Evolutionary conservation across 1,140 invertebrate genomes (phyloP), one percentile per base, ranked within the genome.

Genomic region (Hycleus cichorii): DNA sequence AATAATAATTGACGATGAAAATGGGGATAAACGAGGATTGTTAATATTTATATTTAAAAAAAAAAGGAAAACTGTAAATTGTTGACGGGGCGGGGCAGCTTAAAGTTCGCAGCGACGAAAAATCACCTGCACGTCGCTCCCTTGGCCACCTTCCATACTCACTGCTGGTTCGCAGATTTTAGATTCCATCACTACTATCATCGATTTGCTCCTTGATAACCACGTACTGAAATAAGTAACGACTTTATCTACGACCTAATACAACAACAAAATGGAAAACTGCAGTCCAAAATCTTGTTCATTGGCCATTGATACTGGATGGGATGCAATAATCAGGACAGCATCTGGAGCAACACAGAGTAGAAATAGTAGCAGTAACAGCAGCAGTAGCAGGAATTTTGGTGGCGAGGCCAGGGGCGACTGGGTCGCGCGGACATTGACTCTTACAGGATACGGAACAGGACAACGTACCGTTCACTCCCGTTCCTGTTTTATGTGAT

Each of bases 401-500:
- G 32, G 44, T 7, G 42, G 59, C 39, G 38, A 46, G 11, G 39
- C 8, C 32, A 39, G 49, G 45, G 18, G 27, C 42, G 52, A 45
- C 26, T 44, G 53, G 49, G 54, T 54, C 45, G 47, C 51, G 59
- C 47, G 64, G 64, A 50, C 64, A 60, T 62, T 64, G 65, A 66
- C 65, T 58, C 58, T 50, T 47, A 46, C 52, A 25, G 56, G 49
- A 52, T 49, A 54, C 49, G 57, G 10, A 57, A 49, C 49, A 53
- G 55, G 45, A 56, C 46, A 50, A 38, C 55, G 43, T 7, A 12
- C 11, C 43, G 43, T 12, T 45, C n/a, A 12, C 43, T 11, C 43
- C 43, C 9, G 43, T 45, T 45, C 43, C 43, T 45, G 11, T 24
- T 11, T 6, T n/a, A 44, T 32, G 32, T 32, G 32, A 32, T 32